These are phyloP conservation scores for Pseudomyrmex dendroicus DNA, from an alignment of 1,140 invertebrate genomes.

Conservation along the genomic window DNA sequence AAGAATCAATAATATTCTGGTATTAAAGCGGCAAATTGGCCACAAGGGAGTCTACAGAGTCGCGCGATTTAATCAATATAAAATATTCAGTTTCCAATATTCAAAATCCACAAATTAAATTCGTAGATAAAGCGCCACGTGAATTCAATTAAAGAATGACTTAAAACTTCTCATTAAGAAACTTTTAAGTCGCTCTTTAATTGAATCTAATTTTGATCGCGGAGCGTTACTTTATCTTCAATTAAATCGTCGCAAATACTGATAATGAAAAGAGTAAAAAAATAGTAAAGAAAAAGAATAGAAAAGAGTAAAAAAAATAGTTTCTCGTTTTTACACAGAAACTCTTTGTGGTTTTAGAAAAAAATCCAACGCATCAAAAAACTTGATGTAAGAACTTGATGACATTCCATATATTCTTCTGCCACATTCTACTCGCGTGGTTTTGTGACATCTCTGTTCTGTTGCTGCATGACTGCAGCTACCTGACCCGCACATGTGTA, in stretches of 20 bases:
- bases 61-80: neutral
- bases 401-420: too few relatives aligned
- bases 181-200: neutral
- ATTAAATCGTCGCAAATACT: neutral
- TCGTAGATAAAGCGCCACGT: neutral
- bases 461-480: neutral
- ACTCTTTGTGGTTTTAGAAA: too few relatives aligned
- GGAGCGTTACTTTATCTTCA: too few relatives aligned
- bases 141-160: too few relatives aligned
- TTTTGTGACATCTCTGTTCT: neutral
- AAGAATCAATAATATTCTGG: neutral
- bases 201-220: neutral
- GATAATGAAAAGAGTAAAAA: neutral
- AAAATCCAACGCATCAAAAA: too few relatives aligned
- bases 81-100: constrained; percentile 9
- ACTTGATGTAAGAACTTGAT: neutral
- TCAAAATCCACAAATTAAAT: neutral
- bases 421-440: neutral
- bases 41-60: too few relatives aligned
- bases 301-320: neutral
- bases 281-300: too few relatives aligned
- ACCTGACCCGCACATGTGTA: neutral
- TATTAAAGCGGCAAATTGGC: neutral
- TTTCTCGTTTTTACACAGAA: neutral
- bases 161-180: neutral